Evolutionary conservation across 2,113 vertebrate species (phyloP), one percentile per base, ranked within the genome.

Genomic region (Cisticola juncidis): DNA sequence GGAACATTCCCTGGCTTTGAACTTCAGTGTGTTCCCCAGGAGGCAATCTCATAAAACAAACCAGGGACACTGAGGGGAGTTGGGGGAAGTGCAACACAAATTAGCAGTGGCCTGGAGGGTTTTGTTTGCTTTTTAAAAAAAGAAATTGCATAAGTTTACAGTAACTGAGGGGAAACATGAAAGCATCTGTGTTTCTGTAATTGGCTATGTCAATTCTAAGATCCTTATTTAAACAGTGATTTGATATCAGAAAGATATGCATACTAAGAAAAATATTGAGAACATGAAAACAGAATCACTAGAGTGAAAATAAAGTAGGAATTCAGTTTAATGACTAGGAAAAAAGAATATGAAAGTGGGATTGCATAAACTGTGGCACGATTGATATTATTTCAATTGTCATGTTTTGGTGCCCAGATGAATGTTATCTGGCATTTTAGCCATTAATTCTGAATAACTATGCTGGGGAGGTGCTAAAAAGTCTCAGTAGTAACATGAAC

Each of bases 1-100:
- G 91, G 90, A 97, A 94, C 56, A 54, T 96, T 92, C 72, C 50
- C 58, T 83, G 90, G 48, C 92, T 94, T 94, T 96, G 92, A 95
- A 92, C 80, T 92, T 61, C 48, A 88, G 64, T 0, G 0, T 77
- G 62, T 86, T 92, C 82, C 90, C 64, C 60, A 74, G 90, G 93
- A 96, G 92, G 90, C 77, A 90, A 61, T 74, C 85, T 94, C 69
- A 65, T 90, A 92, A 93, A 92, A 86, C 40, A 66, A 66, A 79
- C 84, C 88, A 74, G 80, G 66, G 48, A 88, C 72, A 38, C 69
- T 61, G 80, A 70, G 64, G 60, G 83, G 56, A 86, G 21, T 3
- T 81, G 76, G 38, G 94, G 48, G 56, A 86, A 90, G 31, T 36
- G 25, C 74, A 90, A 15, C 74, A 90, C 47, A 92, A 90, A 74